Percentiles rank a stretch among this genome's conserved stretches.
Conservation (phyloP, 2,888 invertebrate species). For the Leptogaster cylindrica region DNA sequence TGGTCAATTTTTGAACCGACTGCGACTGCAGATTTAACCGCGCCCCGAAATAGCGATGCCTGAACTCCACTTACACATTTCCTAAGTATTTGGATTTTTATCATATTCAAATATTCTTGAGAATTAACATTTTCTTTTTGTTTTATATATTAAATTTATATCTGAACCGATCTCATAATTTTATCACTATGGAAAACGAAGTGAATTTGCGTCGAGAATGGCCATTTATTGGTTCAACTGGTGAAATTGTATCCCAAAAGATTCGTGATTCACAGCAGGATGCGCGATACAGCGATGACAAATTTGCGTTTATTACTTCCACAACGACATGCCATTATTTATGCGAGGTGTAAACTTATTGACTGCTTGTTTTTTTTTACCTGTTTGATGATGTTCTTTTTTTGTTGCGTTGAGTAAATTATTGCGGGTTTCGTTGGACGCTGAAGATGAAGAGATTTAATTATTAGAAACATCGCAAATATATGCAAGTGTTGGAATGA, state of each 20-base stretch:
- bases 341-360: constrained; percentile 33
- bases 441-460: too few relatives aligned
- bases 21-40: constrained; percentile 2
- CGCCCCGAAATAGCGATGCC: not conserved
- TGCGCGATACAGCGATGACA: constrained; percentile 48
- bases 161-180: constrained; percentile 16
- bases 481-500: too few relatives aligned
- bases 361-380: not conserved
- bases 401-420: too few relatives aligned
- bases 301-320: constrained; percentile 49
- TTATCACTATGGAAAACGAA: not conserved
- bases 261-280: constrained; percentile 35
- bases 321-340: constrained; percentile 48
- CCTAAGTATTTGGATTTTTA: constrained; percentile 7
- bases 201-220: constrained; percentile 16
- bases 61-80: too few relatives aligned
- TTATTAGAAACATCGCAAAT: too few relatives aligned
- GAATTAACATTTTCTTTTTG: constrained; percentile 19
- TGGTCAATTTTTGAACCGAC: constrained; percentile 13
- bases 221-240: constrained; percentile 5
- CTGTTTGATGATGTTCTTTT: constrained; percentile 15
- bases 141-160: constrained; percentile 28
- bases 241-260: constrained; percentile 29
- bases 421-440: too few relatives aligned
- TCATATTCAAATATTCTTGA: constrained; percentile 13